These are phyloP conservation scores for Pterobdella sp. DNA, from an alignment of 2,888 invertebrate genomes.

Conservation along the genomic window DNA sequence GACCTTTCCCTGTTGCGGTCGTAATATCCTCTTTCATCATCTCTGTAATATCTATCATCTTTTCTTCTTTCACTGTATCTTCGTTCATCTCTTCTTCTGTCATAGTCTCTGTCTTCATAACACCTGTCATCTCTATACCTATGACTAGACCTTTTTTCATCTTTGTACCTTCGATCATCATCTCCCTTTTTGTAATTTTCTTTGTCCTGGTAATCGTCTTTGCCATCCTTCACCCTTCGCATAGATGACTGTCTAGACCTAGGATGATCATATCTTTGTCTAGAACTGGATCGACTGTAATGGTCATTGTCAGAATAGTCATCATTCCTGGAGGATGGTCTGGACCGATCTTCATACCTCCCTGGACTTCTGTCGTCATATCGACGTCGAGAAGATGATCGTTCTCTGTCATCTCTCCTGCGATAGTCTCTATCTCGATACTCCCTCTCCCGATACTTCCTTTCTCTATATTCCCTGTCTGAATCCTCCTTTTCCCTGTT, in stretches of 20 bases:
- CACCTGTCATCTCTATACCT: not conserved
- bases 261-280: not conserved
- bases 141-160: slow-evolving; percentile 14
- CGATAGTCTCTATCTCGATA: not conserved
- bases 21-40: not conserved
- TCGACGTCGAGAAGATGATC: not conserved
- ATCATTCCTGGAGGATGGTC: not conserved
- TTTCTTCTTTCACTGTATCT: slow-evolving; percentile 5
- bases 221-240: not conserved
- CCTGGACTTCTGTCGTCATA: not conserved
- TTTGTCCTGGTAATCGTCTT: not conserved
- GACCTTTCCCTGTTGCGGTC: slow-evolving; percentile 8
- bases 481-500: not conserved
- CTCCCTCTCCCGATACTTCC: not conserved
- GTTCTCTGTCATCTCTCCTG: not conserved
- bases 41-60: slow-evolving; percentile 9
- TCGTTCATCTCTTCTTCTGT: not conserved
- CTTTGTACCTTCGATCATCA: slow-evolving; percentile 9
- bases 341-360: not conserved
- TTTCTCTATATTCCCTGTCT: not conserved
- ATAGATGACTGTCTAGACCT: not conserved
- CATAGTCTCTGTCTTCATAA: not conserved
- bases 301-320: not conserved
- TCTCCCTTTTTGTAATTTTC: not conserved
- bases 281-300: not conserved